A percentile compares a stretch with the other conserved stretches of the same genome.
Conservation (phyloP, 2,797 vertebrate species). For the Simalia tracyae region DNA sequence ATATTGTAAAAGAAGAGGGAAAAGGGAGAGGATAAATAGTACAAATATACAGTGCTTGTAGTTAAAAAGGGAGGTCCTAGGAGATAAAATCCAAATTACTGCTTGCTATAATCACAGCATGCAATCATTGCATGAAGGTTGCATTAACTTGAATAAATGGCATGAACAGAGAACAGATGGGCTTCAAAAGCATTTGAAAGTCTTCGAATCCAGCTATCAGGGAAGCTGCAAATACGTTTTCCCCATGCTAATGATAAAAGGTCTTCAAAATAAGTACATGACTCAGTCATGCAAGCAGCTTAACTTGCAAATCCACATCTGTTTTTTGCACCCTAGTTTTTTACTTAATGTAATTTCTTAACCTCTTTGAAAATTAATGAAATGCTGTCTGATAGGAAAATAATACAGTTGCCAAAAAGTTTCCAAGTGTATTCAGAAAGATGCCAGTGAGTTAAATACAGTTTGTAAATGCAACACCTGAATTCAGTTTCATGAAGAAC, state of each 20-base stretch:
- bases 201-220: slow-evolving; percentile 48
- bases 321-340: background rate
- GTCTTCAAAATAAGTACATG: background rate
- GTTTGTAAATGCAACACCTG: background rate
- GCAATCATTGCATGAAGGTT: slow-evolving; percentile 25
- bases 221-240: slow-evolving; percentile 19
- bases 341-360: background rate
- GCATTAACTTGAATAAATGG: slow-evolving; percentile 34
- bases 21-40: background rate
- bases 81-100: slow-evolving; percentile 34
- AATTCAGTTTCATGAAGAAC: background rate
- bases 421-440: slow-evolving; percentile 15
- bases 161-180: slow-evolving; percentile 30
- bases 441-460: background rate
- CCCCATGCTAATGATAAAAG: background rate
- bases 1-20: background rate
- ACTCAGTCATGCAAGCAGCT: background rate
- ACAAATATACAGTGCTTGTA: slow-evolving; percentile 14
- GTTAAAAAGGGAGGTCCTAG: slow-evolving; percentile 31
- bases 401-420: slow-evolving; percentile 9
- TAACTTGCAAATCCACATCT: background rate
- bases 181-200: slow-evolving; percentile 50
- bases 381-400: background rate
- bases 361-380: background rate
- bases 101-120: slow-evolving; percentile 44